Conservation (phyloP, 2,797 vertebrate genomes). For the Smutsia temminckii region DNA sequence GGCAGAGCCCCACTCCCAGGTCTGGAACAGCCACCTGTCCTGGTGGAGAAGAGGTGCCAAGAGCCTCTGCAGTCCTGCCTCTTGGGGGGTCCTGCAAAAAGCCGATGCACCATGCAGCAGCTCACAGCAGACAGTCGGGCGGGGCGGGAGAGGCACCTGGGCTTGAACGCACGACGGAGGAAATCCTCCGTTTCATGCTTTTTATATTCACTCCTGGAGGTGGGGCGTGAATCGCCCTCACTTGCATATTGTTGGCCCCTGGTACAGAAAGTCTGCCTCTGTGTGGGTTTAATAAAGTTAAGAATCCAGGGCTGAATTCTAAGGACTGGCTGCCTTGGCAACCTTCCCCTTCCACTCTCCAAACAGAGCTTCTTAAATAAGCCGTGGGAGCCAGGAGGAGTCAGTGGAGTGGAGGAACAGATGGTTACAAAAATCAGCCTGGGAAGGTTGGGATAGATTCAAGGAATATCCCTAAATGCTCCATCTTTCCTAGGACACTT, state of each 20-base stretch:
- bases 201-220: not conserved
- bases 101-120: too few species aligned
- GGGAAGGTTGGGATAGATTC: not conserved
- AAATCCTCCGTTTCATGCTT: not conserved
- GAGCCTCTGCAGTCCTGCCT: not conserved
- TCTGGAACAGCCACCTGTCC: not conserved
- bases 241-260: accelerated
- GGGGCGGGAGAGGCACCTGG: not conserved
- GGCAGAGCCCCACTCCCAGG: not conserved
- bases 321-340: too few species aligned
- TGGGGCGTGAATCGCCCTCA: not conserved
- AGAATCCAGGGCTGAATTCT: not conserved
- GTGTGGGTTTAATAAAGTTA: not conserved
- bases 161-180: not conserved
- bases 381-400: not conserved
- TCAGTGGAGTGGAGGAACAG: not conserved
- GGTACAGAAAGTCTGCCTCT: not conserved
- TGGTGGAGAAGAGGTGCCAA: not conserved
- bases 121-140: not conserved
- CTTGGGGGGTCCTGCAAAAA: not conserved
- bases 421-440: not conserved
- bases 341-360: not conserved
- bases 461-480: not conserved
- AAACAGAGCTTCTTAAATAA: not conserved
- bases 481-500: not conserved